These are phyloP conservation scores for Ericerus pela DNA, from an alignment of 1,140 invertebrate genomes.

Conservation along the genomic window DNA sequence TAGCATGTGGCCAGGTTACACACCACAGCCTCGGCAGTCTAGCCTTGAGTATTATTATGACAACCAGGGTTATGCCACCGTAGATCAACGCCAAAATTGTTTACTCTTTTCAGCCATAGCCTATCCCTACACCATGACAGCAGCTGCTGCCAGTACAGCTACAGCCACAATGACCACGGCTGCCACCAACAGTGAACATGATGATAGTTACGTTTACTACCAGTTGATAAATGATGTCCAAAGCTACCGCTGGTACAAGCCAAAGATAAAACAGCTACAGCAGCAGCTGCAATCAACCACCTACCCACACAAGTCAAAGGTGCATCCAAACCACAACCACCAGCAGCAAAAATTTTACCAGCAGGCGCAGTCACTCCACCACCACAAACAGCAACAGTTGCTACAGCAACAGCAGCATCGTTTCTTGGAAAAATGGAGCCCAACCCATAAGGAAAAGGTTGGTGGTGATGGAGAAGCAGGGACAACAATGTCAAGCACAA, in stretches of 20 bases:
- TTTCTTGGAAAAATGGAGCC: neutral
- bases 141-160: neutral
- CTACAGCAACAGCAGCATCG: neutral
- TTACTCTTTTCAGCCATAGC: neutral
- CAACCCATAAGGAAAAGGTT: neutral
- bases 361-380: too few relatives aligned
- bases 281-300: too few relatives aligned
- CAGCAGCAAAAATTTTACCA: too few relatives aligned
- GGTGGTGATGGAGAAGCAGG: neutral
- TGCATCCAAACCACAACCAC: too few relatives aligned
- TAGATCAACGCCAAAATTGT: conserved; percentile 3
- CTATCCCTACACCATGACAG: neutral
- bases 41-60: conserved; percentile 1
- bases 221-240: neutral
- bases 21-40: too few relatives aligned
- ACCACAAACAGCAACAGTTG: too few relatives aligned
- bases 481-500: neutral
- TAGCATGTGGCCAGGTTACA: too few relatives aligned
- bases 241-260: neutral
- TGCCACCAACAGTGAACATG: neutral
- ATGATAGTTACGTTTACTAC: too few relatives aligned
- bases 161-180: neutral
- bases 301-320: too few relatives aligned
- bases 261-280: too few relatives aligned
- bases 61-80: neutral